phyloP scores from a whole-genome alignment of 2,797 vertebrate genomes.

The Botia kubotai region DNA sequence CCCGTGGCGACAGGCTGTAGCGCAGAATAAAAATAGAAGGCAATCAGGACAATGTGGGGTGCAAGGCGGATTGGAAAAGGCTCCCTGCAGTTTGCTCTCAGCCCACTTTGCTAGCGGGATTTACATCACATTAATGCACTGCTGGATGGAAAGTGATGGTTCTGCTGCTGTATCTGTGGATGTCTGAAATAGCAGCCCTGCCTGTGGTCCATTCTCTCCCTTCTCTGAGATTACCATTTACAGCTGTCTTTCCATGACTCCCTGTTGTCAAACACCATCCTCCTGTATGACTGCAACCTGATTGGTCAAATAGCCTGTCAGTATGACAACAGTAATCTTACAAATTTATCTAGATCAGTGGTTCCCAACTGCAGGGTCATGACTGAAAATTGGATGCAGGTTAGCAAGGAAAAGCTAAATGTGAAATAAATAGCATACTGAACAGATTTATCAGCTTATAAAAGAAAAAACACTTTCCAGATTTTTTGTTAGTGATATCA shows the following conservation, averaged over 20 bases:
- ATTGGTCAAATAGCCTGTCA: constrained; percentile 17
- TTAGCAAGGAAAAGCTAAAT: too few relatives aligned
- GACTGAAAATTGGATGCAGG: too few relatives aligned
- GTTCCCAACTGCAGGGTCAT: background rate
- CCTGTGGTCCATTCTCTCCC: constrained; percentile 28
- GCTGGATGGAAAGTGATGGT: constrained; percentile 49
- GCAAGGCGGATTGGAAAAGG: constrained; percentile 79
- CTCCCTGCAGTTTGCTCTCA: constrained; percentile 77
- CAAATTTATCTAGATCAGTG: background rate
- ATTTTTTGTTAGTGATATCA: too few relatives aligned
- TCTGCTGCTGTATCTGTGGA: constrained; percentile 10
- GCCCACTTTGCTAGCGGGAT: constrained; percentile 62
- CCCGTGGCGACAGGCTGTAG: constrained; percentile 82
- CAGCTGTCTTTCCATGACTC: constrained; percentile 35
- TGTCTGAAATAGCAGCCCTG: constrained; percentile 27
- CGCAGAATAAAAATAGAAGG: constrained; percentile 87
- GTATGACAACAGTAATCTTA: constrained; percentile 1
- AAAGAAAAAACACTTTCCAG: too few relatives aligned
- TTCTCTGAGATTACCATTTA: constrained; percentile 25
- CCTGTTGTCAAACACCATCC: background rate
- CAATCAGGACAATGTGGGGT: constrained; percentile 77
- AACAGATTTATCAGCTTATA: too few relatives aligned
- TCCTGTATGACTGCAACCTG: background rate
- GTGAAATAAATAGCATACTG: too few relatives aligned
- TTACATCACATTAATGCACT: constrained; percentile 69